phyloP scores from a whole-genome alignment of 2,113 vertebrate genomes.

The Calyptomena viridis region DNA sequence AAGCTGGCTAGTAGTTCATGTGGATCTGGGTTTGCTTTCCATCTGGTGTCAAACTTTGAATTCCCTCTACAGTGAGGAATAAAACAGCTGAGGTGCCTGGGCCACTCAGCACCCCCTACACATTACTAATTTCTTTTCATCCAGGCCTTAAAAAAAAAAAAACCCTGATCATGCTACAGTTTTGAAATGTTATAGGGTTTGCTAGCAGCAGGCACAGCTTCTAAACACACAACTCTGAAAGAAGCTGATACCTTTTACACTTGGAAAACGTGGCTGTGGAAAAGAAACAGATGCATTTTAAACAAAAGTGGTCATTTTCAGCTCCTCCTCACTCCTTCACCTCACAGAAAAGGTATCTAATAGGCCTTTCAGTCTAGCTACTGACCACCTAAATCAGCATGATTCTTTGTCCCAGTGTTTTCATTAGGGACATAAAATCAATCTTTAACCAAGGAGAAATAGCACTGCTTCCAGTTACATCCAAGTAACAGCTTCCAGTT shows the following conservation, averaged over 20 bases:
- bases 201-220: constrained; percentile 37
- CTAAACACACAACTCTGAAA: neutral
- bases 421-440: neutral
- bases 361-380: neutral
- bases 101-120: constrained; percentile 44
- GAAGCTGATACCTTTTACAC: constrained; percentile 4
- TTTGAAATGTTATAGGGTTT: neutral
- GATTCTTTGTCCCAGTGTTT: neutral
- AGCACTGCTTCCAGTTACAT: neutral
- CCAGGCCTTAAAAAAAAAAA: neutral
- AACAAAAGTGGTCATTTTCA: neutral
- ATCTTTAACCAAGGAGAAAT: constrained; percentile 18
- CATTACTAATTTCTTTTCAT: constrained; percentile 52
- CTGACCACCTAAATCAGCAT: neutral
- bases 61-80: constrained; percentile 41
- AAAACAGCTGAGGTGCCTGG: constrained; percentile 53
- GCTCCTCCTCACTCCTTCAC: neutral
- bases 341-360: neutral
- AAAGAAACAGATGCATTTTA: constrained; percentile 30
- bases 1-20: constrained; percentile 33
- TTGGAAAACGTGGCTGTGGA: neutral
- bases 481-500: neutral
- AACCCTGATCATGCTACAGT: neutral
- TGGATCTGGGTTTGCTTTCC: constrained; percentile 34
- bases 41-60: constrained; percentile 24